Percentiles rank a stretch among this genome's conserved stretches.
Conservation (phyloP, 1,140 invertebrate genomes). For the Lysiphlebus fabarum region DNA sequence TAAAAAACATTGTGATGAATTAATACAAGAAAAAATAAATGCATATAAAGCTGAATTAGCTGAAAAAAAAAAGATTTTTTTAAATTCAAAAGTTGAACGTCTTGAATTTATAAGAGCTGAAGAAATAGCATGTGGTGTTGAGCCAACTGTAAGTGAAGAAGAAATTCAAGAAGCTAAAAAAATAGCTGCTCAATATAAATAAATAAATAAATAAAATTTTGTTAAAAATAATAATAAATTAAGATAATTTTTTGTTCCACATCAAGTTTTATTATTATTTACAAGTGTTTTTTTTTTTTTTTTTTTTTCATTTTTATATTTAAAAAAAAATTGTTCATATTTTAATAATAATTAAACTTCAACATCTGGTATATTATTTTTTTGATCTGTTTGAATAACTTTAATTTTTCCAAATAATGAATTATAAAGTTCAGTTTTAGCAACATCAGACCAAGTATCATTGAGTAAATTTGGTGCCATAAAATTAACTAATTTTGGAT, state of each 20-base stretch:
- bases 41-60: slow-evolving; percentile 64
- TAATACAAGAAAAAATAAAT: slow-evolving; percentile 62
- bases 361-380: slow-evolving; percentile 15
- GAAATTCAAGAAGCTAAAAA: slow-evolving; percentile 62
- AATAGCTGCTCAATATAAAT: slow-evolving; percentile 52
- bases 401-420: slow-evolving; percentile 76
- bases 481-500: slow-evolving; percentile 88
- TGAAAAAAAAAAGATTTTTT: slow-evolving; percentile 66
- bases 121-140: slow-evolving; percentile 64
- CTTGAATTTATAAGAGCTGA: slow-evolving; percentile 69
- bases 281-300: slow-evolving; percentile 3
- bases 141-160: slow-evolving; percentile 62
- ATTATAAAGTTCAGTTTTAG: slow-evolving; percentile 75
- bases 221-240: slow-evolving; percentile 9
- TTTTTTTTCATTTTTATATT: too few species aligned
- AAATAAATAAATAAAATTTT: too few species aligned
- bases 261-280: background rate
- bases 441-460: slow-evolving; percentile 70
- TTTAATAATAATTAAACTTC: slow-evolving; percentile 4
- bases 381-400: slow-evolving; percentile 4
- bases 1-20: slow-evolving; percentile 64
- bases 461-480: slow-evolving; percentile 77
- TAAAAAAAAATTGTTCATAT: too few species aligned
- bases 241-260: background rate
- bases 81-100: slow-evolving; percentile 57